These are phyloP conservation scores for Nebria salina DNA, from an alignment of 2,888 invertebrate genomes.

Conservation along the genomic window DNA sequence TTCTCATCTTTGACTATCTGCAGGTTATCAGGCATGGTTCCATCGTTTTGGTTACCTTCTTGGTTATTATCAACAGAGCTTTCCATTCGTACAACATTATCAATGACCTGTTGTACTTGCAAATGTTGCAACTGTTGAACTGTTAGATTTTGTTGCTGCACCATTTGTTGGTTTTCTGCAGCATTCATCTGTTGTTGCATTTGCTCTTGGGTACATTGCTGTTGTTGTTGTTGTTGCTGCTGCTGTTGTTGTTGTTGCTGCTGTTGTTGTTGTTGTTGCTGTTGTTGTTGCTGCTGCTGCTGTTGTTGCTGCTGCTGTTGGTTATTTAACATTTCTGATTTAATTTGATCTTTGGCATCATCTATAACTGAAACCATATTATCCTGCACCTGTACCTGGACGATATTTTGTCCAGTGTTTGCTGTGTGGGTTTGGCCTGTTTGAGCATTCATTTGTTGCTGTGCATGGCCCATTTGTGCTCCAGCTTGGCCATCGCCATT, in stretches of 20 bases:
- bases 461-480: slow-evolving; percentile 21
- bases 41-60: slow-evolving; percentile 54
- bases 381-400: slow-evolving; percentile 60
- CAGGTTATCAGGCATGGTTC: slow-evolving; percentile 52
- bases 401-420: slow-evolving; percentile 44
- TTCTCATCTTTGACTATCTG: slow-evolving; percentile 71
- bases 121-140: slow-evolving; percentile 70
- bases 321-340: slow-evolving; percentile 30
- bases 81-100: slow-evolving; percentile 60
- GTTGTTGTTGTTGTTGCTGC: slow-evolving; percentile 59
- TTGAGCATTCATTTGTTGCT: slow-evolving; percentile 52
- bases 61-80: slow-evolving; percentile 57
- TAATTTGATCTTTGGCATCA: slow-evolving; percentile 59
- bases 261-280: slow-evolving; percentile 55
- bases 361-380: slow-evolving; percentile 62
- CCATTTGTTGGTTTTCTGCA: slow-evolving; percentile 64
- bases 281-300: slow-evolving; percentile 60
- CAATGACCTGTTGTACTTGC: slow-evolving; percentile 70
- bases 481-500: too few species aligned
- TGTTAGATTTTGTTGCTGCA: slow-evolving; percentile 64
- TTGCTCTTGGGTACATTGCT: slow-evolving; percentile 59
- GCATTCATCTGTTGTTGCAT: slow-evolving; percentile 57
- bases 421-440: slow-evolving; percentile 52
- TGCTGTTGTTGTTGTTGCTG: slow-evolving; percentile 61
- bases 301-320: slow-evolving; percentile 59